These are phyloP conservation scores for Tetranychus urticae DNA, from an alignment of 1,140 invertebrate species.

Conservation along the genomic window DNA sequence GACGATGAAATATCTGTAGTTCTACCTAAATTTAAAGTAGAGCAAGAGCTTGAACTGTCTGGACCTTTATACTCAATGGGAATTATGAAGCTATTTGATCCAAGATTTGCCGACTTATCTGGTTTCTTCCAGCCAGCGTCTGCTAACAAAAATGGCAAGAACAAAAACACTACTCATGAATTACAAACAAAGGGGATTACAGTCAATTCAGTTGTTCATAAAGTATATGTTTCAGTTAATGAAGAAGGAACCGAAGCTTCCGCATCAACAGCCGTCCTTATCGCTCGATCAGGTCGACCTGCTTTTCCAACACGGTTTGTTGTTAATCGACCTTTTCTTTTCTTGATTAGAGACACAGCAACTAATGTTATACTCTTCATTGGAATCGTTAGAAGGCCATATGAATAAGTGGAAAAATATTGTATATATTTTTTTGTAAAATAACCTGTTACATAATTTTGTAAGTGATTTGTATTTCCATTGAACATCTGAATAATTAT, in stretches of 20 bases:
- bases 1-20: slow-evolving; percentile 36
- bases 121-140: slow-evolving; percentile 6
- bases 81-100: slow-evolving; percentile 11
- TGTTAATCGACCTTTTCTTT: slow-evolving; percentile 42
- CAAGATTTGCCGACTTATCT: slow-evolving; percentile 10
- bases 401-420: neutral
- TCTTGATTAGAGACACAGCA: slow-evolving; percentile 37
- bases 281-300: slow-evolving; percentile 9
- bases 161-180: neutral
- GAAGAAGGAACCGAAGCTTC: slow-evolving; percentile 53
- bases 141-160: neutral
- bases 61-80: slow-evolving; percentile 12
- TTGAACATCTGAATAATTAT: too few relatives aligned
- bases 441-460: too few relatives aligned
- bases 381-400: slow-evolving; percentile 22
- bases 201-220: slow-evolving; percentile 35
- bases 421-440: too few relatives aligned
- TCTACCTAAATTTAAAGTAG: slow-evolving; percentile 57
- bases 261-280: slow-evolving; percentile 31
- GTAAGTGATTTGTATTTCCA: too few relatives aligned
- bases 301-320: slow-evolving; percentile 28
- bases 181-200: neutral
- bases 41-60: slow-evolving; percentile 24
- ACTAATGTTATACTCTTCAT: slow-evolving; percentile 36
- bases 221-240: slow-evolving; percentile 51